Conservation (phyloP, 2,113 vertebrate species). For the Lepus europaeus region DNA sequence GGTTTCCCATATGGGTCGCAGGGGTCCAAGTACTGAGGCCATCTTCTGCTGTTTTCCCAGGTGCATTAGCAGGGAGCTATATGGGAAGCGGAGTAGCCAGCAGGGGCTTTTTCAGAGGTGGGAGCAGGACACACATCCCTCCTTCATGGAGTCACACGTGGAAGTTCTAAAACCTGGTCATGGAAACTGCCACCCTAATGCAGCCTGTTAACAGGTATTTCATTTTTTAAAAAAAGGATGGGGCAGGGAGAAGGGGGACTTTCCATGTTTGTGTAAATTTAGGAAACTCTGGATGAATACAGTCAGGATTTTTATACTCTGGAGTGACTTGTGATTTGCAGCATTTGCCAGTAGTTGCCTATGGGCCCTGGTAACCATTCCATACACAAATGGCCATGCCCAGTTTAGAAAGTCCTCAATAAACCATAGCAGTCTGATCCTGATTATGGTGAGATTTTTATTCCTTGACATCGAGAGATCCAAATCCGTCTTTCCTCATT, state of each 20-base stretch:
- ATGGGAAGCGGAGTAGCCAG: no score
- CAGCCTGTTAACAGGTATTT: not conserved
- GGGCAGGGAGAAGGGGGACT: rapidly evolving
- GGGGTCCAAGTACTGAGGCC: no score
- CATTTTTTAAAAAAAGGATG: not conserved
- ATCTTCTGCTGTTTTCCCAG: no score
- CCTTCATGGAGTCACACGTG: not conserved
- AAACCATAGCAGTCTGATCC: not conserved
- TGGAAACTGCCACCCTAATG: not conserved
- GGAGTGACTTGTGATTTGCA: not conserved
- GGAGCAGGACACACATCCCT: not conserved
- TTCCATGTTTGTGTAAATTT: constrained; percentile 5
- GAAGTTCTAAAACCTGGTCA: not conserved
- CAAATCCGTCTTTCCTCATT: constrained; percentile 22
- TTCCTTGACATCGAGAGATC: constrained; percentile 4
- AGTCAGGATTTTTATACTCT: not conserved
- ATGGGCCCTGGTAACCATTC: not conserved
- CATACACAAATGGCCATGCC: not conserved
- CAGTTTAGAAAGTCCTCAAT: not conserved
- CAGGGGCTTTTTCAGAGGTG: not conserved
- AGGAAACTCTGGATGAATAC: not conserved
- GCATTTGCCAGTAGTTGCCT: not conserved
- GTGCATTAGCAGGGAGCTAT: no score
- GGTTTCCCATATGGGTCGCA: no score
- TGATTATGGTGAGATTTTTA: constrained; percentile 48